Conservation (phyloP, 2,113 vertebrate genomes). For the Plectropomus leopardus region DNA sequence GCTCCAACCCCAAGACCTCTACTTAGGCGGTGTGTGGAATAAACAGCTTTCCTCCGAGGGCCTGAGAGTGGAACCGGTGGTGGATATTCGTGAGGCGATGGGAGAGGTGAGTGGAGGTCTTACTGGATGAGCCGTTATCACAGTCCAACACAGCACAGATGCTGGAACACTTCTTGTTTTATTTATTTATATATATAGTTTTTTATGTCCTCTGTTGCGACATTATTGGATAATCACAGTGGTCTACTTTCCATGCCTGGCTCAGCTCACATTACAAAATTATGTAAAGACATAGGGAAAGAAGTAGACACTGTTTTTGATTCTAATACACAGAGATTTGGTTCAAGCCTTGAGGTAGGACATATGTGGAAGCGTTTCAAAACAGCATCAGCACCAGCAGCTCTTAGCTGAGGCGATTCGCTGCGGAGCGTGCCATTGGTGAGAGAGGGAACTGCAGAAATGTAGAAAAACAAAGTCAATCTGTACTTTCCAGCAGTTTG, state of each 20-base stretch:
- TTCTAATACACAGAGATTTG: conserved; percentile 78
- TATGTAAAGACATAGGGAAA: conserved; percentile 81
- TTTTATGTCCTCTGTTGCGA: conserved; percentile 33
- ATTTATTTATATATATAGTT: conserved; percentile 55
- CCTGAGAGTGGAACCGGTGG: conserved; percentile 52
- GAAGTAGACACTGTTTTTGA: conserved; percentile 68
- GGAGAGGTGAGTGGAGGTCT: conserved; percentile 71
- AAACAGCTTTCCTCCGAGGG: conserved; percentile 81
- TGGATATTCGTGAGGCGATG: conserved; percentile 39
- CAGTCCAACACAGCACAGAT: conserved; percentile 69
- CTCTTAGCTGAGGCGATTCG: conserved; percentile 51
- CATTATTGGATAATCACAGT: conserved; percentile 67
- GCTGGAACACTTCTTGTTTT: conserved; percentile 61
- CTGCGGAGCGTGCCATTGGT: background rate
- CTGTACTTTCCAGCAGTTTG: conserved; percentile 62
- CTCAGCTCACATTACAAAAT: conserved; percentile 72
- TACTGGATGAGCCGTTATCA: conserved; percentile 80
- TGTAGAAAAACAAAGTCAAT: conserved; percentile 73
- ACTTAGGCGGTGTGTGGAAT: conserved; percentile 78
- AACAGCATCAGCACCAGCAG: conserved; percentile 55
- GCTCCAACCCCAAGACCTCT: conserved; percentile 74
- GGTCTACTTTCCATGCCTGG: conserved; percentile 73
- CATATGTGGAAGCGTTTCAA: conserved; percentile 59
- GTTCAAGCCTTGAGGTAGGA: conserved; percentile 66
- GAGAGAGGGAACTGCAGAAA: conserved; percentile 39